Percentiles rank a stretch among this genome's conserved stretches.
Evolutionary conservation across 53 echinoderm and acorn worm genomes (phyloP).

Genomic region (Crossaster papposus): DNA sequence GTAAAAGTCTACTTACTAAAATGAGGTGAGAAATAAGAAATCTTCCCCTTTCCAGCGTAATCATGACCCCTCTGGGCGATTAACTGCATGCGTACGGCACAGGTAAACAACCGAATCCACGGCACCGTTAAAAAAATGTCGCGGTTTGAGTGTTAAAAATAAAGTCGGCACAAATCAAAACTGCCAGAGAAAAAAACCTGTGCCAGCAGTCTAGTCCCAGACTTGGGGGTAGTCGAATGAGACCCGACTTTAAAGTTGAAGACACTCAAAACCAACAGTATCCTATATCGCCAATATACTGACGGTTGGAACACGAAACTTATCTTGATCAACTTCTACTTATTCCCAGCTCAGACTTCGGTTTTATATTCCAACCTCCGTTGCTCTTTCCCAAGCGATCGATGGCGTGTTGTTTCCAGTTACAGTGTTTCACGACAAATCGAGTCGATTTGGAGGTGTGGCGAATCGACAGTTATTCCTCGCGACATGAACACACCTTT

Average conservation of each 20-base stretch:
- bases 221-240: neutral
- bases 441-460: neutral
- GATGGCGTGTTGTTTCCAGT: constrained; percentile 8
- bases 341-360: neutral
- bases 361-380: constrained; percentile 4
- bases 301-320: neutral
- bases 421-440: neutral
- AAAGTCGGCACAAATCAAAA: neutral
- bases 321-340: neutral
- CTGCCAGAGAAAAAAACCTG: neutral
- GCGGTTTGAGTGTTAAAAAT: neutral
- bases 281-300: neutral
- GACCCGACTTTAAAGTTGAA: neutral
- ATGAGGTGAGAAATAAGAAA: constrained; percentile 44
- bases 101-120: neutral
- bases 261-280: neutral
- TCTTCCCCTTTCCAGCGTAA: constrained; percentile 28
- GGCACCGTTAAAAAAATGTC: too few species aligned
- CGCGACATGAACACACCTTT: neutral
- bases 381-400: neutral
- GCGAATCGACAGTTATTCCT: neutral
- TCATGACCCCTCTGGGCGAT: constrained; percentile 38
- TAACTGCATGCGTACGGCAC: constrained; percentile 32
- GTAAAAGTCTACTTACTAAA: constrained; percentile 37
- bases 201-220: neutral